Percentiles rank a stretch among this genome's conserved stretches.
Evolutionary conservation across 2,888 invertebrate species (phyloP).

Genomic region (Hymenopus coronatus): DNA sequence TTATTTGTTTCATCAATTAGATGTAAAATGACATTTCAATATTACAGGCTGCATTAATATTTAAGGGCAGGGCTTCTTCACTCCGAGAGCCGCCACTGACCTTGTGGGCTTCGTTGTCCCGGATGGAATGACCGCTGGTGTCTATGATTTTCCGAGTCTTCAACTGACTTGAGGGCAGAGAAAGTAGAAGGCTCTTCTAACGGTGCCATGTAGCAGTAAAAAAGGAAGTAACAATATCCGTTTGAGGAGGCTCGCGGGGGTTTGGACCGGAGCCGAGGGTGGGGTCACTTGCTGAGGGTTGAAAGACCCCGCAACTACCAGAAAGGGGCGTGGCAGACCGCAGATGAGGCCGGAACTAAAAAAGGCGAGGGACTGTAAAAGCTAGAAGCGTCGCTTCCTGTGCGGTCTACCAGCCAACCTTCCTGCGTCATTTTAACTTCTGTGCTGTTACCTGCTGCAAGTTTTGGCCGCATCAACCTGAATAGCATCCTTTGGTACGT

Average conservation of each 20-base stretch:
- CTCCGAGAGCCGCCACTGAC: no score
- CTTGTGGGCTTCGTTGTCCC: no score
- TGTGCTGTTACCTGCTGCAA: neutral
- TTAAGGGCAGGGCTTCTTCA: no score
- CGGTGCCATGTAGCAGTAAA: neutral
- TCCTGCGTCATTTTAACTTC: neutral
- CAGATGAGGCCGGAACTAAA: neutral
- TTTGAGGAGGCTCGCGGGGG: no score
- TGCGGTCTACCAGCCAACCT: neutral
- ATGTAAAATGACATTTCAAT: no score
- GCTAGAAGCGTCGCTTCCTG: neutral
- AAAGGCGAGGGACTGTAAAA: neutral
- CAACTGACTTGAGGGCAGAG: neutral
- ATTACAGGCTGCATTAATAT: no score
- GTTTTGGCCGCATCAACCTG: neutral
- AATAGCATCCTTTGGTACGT: neutral
- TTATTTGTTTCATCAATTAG: no score
- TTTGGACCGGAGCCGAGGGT: neutral
- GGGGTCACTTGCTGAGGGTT: neutral
- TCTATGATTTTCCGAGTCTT: neutral
- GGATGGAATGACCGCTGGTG: neutral
- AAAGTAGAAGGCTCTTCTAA: neutral
- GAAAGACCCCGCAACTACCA: neutral
- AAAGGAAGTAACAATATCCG: neutral
- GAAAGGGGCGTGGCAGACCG: neutral